Conservation (phyloP, 2,113 vertebrate species). For the Herpetotheres cachinnans region DNA sequence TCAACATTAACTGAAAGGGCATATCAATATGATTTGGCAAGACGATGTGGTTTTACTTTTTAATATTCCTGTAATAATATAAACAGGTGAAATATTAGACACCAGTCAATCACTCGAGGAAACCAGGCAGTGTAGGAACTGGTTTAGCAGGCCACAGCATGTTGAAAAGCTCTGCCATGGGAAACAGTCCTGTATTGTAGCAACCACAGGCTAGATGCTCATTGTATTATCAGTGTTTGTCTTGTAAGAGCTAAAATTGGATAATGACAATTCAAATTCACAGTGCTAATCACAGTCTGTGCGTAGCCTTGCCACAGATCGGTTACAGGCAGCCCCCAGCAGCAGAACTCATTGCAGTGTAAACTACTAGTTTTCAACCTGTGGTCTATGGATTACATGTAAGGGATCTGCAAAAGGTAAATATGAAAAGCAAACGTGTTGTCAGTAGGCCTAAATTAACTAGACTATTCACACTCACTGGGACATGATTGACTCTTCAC, state of each 20-base stretch:
- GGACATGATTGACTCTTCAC: neutral
- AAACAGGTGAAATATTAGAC: neutral
- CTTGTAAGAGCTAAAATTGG: neutral
- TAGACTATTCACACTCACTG: neutral
- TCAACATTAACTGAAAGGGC: neutral
- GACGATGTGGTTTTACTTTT: neutral
- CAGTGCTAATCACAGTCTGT: neutral
- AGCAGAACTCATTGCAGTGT: neutral
- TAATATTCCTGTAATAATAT: neutral
- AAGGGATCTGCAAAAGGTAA: neutral
- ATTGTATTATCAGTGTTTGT: neutral
- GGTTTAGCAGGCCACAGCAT: neutral
- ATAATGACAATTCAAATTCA: neutral
- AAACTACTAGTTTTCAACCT: neutral
- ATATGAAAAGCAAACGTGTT: neutral
- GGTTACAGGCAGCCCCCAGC: neutral
- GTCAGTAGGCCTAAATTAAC: neutral
- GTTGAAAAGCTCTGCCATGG: neutral
- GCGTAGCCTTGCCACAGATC: neutral
- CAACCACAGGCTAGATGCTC: neutral
- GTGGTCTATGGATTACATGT: neutral
- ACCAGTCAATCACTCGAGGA: neutral
- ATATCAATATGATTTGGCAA: neutral
- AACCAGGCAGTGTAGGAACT: neutral
- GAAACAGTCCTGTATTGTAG: neutral